These are phyloP conservation scores for Amphimedon queenslandica DNA, from an alignment of 37 sponge, comb jelly and placozoan genomes.

Conservation along the genomic window DNA sequence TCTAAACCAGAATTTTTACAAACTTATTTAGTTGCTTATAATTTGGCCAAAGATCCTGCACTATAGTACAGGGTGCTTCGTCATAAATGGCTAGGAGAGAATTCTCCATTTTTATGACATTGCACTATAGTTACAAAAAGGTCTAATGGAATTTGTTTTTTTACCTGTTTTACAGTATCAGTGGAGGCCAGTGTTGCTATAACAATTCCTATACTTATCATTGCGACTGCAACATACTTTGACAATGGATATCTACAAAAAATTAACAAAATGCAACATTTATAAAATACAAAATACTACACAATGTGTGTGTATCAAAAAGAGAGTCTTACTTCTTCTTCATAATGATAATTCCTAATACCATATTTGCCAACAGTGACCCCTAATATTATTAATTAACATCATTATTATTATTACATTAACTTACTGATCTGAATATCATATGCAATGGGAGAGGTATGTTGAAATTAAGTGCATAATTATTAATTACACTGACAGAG, in stretches of 20 bases:
- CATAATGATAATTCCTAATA: slow-evolving; percentile 76
- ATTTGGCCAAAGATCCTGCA: too few species aligned
- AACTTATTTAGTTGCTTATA: too few species aligned
- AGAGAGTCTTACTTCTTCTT: slow-evolving; percentile 39
- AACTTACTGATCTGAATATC: slow-evolving; percentile 87
- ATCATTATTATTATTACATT: neutral
- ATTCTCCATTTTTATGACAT: too few species aligned
- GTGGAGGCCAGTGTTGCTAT: slow-evolving; percentile 78
- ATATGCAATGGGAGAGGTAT: slow-evolving; percentile 88
- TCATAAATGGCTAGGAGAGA: too few species aligned
- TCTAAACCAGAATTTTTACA: too few species aligned
- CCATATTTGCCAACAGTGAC: slow-evolving; percentile 87
- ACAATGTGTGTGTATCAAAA: slow-evolving; percentile 3
- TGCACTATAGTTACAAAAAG: too few species aligned
- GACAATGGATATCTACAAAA: slow-evolving; percentile 59
- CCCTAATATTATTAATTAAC: slow-evolving; percentile 39
- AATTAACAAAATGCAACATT: neutral
- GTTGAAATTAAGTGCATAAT: slow-evolving; percentile 78
- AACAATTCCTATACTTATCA: slow-evolving; percentile 83
- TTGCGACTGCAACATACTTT: slow-evolving; percentile 79
- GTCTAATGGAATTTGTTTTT: neutral
- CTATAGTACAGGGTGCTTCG: too few species aligned
- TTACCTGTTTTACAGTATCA: slow-evolving; percentile 13
- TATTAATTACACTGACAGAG: slow-evolving; percentile 79
- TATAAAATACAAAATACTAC: neutral